A percentile compares a stretch with the other conserved stretches of the same genome.
These are phyloP conservation scores for Piaya cayana DNA, from an alignment of 2,113 vertebrate species.

Conservation along the genomic window DNA sequence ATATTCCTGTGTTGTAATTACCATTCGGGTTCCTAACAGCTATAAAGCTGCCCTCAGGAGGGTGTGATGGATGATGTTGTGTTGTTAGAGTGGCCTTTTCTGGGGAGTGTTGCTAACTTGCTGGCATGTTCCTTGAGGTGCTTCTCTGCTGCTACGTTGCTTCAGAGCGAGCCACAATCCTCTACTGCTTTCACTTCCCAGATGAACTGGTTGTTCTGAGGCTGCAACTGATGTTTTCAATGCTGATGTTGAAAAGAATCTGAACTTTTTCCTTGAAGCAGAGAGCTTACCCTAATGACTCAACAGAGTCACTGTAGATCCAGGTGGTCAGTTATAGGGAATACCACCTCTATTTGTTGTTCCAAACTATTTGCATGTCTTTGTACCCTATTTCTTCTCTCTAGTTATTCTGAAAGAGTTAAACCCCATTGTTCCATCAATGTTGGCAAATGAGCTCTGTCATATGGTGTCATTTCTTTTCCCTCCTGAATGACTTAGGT, in stretches of 20 bases:
- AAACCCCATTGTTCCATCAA: neutral
- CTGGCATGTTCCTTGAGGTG: constrained; percentile 45
- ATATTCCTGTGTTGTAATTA: neutral
- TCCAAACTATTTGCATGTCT: neutral
- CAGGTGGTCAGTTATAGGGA: neutral
- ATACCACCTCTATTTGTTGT: neutral
- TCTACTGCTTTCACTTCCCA: constrained; percentile 4
- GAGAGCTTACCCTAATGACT: neutral
- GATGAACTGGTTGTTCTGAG: neutral
- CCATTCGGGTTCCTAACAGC: neutral
- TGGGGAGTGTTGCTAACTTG: neutral
- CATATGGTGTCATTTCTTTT: neutral
- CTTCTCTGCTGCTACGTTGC: neutral
- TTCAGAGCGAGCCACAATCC: neutral
- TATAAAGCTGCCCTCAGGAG: neutral
- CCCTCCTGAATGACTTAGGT: neutral
- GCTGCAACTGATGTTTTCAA: neutral
- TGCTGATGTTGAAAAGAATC: neutral
- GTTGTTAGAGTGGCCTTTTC: neutral
- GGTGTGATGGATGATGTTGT: neutral
- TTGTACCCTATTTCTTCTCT: neutral
- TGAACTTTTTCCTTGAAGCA: neutral
- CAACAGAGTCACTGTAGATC: neutral
- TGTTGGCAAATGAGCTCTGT: neutral
- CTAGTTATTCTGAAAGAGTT: neutral